Evolutionary conservation across 92 coral and sea anemone species (phyloP), one percentile per base, ranked within the genome.

Genomic region (Meandrina meandrites): DNA sequence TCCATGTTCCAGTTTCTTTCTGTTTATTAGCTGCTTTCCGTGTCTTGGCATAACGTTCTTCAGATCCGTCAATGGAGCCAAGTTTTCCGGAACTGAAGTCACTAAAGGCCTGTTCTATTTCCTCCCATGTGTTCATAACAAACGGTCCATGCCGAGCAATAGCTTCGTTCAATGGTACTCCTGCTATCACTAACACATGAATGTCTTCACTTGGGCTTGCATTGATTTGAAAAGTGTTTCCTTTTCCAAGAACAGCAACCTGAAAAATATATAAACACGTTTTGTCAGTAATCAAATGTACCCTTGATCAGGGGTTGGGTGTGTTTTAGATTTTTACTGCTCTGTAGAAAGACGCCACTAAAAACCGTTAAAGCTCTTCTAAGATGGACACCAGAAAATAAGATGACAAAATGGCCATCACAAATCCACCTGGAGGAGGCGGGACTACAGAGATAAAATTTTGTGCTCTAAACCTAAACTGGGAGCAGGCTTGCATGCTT

Each of bases 61-160:
- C 95, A n/a, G 98, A 87, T 9, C 99, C 99, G 21, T 75, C 94
- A 53, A 97, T 97, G 73, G 89, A 79, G 19, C 99, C 99, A 83
- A 97, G 90, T 80, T 93, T 95, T 56, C 99, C 99, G 18, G 86
- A 82, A 37, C 66, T 81, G 82, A 84, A 97, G 85, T 97, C 99
- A 1, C 83, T 73, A 68, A 89, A 86, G 15, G 98, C 98, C 82
- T 93, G 90, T 60, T 95, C 94, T 35, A 97, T 95, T 56, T 97
- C 93, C 50, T 93, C 92, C 99, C 98, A 89, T 6, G 96, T 97
- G 88, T 97, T 97, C 99, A 97, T 97, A 32, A 97, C 99, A 89
- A 97, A 97, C 12, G 99, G 99, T 21, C 99, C 99, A 90, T 90
- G 95, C 31, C 90, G 93, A 53, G 97, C 92, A 36, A 97, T 76